Conservation (phyloP, 2,888 invertebrate genomes). For the Hirtodrosophila histrioides region DNA sequence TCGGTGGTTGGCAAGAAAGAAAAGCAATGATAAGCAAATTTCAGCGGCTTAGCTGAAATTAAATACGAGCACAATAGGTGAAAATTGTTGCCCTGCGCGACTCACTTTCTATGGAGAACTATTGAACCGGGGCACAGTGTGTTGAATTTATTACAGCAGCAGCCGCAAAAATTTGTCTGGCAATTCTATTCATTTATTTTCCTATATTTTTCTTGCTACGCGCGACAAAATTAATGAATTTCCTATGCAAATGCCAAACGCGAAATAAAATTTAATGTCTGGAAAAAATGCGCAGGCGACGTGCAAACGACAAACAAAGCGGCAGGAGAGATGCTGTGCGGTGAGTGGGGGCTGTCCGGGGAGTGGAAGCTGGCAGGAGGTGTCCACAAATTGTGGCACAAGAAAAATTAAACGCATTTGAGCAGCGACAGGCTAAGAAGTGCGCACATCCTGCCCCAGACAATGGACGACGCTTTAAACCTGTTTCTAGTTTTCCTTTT, state of each 20-base stretch:
- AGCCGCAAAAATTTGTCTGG: constrained; percentile 73
- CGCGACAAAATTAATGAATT: constrained; percentile 77
- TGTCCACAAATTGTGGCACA: constrained; percentile 73
- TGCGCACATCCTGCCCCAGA: constrained; percentile 22
- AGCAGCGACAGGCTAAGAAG: constrained; percentile 51
- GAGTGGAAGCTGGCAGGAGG: background rate
- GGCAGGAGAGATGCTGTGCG: background rate
- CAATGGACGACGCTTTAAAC: constrained; percentile 56
- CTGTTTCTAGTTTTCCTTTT: constrained; percentile 30
- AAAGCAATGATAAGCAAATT: constrained; percentile 76
- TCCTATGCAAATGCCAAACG: constrained; percentile 76
- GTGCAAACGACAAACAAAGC: constrained; percentile 52
- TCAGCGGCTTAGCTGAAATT: constrained; percentile 39
- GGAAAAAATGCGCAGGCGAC: constrained; percentile 72
- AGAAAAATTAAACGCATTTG: constrained; percentile 78
- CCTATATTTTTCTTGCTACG: constrained; percentile 2
- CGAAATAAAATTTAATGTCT: constrained; percentile 79
- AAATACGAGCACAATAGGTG: constrained; percentile 29
- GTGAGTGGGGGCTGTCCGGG: background rate
- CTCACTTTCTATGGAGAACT: constrained; percentile 64
- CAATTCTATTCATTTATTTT: constrained; percentile 48
- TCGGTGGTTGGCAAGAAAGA: constrained; percentile 24
- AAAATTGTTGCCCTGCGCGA: constrained; percentile 8
- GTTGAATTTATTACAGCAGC: constrained; percentile 69
- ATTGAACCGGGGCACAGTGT: constrained; percentile 48